phyloP scores from a whole-genome alignment of 2,113 vertebrate species.

The Labeo rohita region DNA sequence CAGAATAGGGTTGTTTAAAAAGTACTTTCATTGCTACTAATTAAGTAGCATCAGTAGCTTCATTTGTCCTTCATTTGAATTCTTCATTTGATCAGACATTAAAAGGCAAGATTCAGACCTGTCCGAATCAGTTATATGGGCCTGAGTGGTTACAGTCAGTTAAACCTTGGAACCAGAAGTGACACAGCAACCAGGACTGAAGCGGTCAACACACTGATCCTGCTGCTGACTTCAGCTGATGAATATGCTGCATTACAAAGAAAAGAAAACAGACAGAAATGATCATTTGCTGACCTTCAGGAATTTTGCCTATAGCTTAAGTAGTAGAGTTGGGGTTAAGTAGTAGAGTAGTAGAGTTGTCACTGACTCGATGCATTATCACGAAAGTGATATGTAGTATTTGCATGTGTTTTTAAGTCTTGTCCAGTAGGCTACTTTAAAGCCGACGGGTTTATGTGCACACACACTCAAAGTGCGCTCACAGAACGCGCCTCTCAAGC shows the following conservation, averaged over 20 bases:
- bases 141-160: constrained; percentile 3
- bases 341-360: no score
- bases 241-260: constrained; percentile 20
- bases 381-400: no score
- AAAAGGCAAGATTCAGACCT: neutral
- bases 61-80: neutral
- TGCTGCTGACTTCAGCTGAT: constrained; percentile 20
- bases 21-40: neutral
- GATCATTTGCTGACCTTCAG: neutral
- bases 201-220: constrained; percentile 30
- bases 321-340: no score
- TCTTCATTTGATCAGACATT: neutral
- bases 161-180: constrained; percentile 7
- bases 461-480: no score
- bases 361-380: no score
- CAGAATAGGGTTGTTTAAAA: neutral
- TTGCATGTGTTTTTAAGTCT: no score
- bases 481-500: no score
- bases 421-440: no score
- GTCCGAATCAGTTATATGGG: neutral
- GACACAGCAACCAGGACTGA: constrained; percentile 30
- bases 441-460: no score
- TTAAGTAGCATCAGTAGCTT: neutral
- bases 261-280: neutral
- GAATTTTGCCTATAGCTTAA: neutral